Base-by-base conservation (phyloP, 1,140 invertebrate genomes). In the Ceratoteleas bidentatus region DNA sequence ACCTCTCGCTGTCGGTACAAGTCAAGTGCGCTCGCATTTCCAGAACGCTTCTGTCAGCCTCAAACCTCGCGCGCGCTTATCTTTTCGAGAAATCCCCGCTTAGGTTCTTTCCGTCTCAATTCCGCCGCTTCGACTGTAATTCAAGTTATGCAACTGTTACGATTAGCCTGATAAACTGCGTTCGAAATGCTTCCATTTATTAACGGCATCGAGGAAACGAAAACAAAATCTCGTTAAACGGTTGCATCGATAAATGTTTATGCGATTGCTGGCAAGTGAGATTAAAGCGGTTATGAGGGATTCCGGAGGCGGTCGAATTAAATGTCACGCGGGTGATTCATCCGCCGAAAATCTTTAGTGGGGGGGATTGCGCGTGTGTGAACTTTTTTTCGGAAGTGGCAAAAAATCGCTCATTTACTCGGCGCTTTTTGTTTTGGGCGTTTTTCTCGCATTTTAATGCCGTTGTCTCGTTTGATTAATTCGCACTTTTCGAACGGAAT, bases 41-140 rank as follows among this genome's bases (percentile, higher is more conserved):
- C 68, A 81, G 73, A 62, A 81, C 61, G 62, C 52, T 64, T 81
- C 24, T 54, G 53, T 72, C 52, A 65, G 58, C 60, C 58, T 62
- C 62, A 54, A 80, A 72, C 53, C 53, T 60, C 33, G 60, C 66
- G 78, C 78, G 60, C 66, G 78, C 78, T 81, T 81, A 81, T 81
- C 78, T 75, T 72, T 54, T 49, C 43, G 47, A 53, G 66, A 75
- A 81, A 75, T 72, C 65, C 72, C 60, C 78, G 45, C 33, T 75
- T 74, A 62, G 34, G 32, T 56, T 66, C 47, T 58, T 53, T 49
- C 40, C 10, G 36, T 58, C 45, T 70, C 47, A 73, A 79, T 79
- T 79, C 52, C 61, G 68, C 53, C 60, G 58, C 45, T 54, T 72
- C 49, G 66, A 65, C 66, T 79, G 60, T 61, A 79, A 79, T 73